Conservation (phyloP, 2,888 invertebrate genomes). For the Augiades crinisus region DNA sequence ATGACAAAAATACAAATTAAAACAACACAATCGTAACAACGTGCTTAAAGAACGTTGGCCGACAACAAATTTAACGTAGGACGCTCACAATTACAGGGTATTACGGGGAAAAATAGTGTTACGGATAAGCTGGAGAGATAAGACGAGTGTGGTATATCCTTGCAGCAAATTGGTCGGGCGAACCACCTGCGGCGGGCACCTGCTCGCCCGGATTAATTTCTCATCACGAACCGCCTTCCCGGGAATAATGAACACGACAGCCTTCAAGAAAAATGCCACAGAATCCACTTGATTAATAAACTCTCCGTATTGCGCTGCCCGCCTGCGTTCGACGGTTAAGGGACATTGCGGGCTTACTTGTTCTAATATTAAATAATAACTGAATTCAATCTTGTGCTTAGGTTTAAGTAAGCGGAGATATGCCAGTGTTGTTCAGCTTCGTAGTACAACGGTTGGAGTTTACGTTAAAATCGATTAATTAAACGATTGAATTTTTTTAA, state of each 20-base stretch:
- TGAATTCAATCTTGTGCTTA: not conserved
- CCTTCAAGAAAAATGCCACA: constrained; percentile 68
- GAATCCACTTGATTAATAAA: constrained; percentile 72
- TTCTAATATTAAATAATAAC: constrained; percentile 1
- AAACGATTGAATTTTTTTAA: too few relatives aligned
- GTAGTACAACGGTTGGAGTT: too few relatives aligned
- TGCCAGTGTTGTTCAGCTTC: too few relatives aligned
- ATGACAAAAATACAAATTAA: too few relatives aligned
- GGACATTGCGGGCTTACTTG: constrained; percentile 7
- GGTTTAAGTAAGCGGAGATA: too few relatives aligned
- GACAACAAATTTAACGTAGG: constrained; percentile 10
- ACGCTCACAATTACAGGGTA: constrained; percentile 23
- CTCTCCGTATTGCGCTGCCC: constrained; percentile 39
- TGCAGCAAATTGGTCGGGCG: constrained; percentile 55
- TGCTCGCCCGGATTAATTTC: constrained; percentile 75
- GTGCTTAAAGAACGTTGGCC: constrained; percentile 4
- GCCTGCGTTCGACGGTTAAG: constrained; percentile 40
- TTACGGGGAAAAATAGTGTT: constrained; percentile 43
- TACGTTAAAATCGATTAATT: too few relatives aligned
- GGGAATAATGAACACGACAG: constrained; percentile 66
- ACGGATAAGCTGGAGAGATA: constrained; percentile 40
- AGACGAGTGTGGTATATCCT: constrained; percentile 39
- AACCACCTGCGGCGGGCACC: constrained; percentile 62
- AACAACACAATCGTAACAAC: constrained; percentile 4
- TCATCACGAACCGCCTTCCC: constrained; percentile 68